Evolutionary conservation across 1,140 invertebrate species (phyloP).

Genomic region (Pomacea maculata): DNA sequence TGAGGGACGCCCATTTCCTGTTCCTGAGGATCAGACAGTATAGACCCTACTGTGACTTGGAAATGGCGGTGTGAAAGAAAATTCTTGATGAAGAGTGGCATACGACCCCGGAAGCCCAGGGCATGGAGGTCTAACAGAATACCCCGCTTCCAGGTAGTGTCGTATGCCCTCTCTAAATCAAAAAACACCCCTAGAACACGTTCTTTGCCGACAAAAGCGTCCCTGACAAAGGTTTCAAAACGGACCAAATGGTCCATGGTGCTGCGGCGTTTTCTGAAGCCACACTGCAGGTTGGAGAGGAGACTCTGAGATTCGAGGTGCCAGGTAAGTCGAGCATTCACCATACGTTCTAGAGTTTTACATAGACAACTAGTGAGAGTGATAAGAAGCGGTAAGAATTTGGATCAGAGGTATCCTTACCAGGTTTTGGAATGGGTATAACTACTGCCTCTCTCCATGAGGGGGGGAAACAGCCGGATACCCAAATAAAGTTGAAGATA

Average conservation of each 20-base stretch:
- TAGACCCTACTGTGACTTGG: too few relatives aligned
- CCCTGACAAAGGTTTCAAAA: too few relatives aligned
- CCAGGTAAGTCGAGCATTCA: constrained; percentile 2
- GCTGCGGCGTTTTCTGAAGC: constrained; percentile 10
- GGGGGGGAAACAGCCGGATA: constrained; percentile 7
- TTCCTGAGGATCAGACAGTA: too few relatives aligned
- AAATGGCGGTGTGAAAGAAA: too few relatives aligned
- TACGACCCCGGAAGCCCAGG: too few relatives aligned
- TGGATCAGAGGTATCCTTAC: constrained; percentile 16
- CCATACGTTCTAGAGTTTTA: constrained; percentile 15
- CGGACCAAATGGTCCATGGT: constrained; percentile 26
- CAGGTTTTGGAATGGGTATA: constrained; percentile 27
- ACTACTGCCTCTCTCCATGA: constrained; percentile 23
- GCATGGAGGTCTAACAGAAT: too few relatives aligned
- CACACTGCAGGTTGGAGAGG: constrained; percentile 1
- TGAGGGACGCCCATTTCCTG: too few relatives aligned
- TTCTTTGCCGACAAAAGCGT: too few relatives aligned
- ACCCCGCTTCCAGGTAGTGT: too few relatives aligned
- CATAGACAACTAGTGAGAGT: constrained; percentile 23
- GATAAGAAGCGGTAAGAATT: constrained; percentile 26
- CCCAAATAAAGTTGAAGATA: constrained; percentile 32
- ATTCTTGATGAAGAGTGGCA: too few relatives aligned
- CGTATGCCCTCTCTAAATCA: too few relatives aligned
- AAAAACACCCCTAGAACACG: too few relatives aligned
- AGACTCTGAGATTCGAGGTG: not conserved